Evolutionary conservation across 1,140 invertebrate genomes (phyloP).

Genomic region (Drosophila bipectinata): DNA sequence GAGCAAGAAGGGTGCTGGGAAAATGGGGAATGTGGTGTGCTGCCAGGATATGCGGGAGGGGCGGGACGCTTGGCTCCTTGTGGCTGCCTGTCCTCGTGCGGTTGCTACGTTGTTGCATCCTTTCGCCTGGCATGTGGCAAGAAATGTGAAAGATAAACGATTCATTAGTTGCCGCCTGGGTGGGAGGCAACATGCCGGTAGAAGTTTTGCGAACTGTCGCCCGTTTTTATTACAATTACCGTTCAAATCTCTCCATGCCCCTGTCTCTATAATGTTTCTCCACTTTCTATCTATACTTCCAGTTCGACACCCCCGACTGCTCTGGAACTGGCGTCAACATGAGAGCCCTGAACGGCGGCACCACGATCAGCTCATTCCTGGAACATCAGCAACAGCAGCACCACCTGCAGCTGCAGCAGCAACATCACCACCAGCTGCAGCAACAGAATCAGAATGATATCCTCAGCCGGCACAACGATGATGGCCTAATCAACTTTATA

Average conservation of each 20-base stretch:
- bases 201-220: slow-evolving; percentile 47
- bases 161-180: slow-evolving; percentile 69
- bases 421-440: slow-evolving; percentile 33
- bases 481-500: slow-evolving; percentile 71
- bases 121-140: slow-evolving; percentile 65
- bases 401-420: slow-evolving; percentile 36
- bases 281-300: slow-evolving; percentile 17
- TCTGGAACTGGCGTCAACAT: slow-evolving; percentile 52
- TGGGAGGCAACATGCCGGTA: background rate
- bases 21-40: background rate
- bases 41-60: slow-evolving; percentile 1
- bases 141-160: slow-evolving; percentile 80
- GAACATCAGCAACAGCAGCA: slow-evolving; percentile 72
- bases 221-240: slow-evolving; percentile 62
- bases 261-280: background rate
- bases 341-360: slow-evolving; percentile 64
- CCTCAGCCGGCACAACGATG: slow-evolving; percentile 55
- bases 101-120: slow-evolving; percentile 67
- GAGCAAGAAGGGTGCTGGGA: slow-evolving; percentile 2
- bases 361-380: slow-evolving; percentile 84
- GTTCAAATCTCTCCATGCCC: slow-evolving; percentile 36
- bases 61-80: slow-evolving; percentile 18
- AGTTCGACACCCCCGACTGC: slow-evolving; percentile 75
- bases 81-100: slow-evolving; percentile 58
- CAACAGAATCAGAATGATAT: slow-evolving; percentile 45